Evolutionary conservation across 2,888 invertebrate species (phyloP), one percentile per base, ranked within the genome.

Genomic region (Polydrusus tereticollis): DNA sequence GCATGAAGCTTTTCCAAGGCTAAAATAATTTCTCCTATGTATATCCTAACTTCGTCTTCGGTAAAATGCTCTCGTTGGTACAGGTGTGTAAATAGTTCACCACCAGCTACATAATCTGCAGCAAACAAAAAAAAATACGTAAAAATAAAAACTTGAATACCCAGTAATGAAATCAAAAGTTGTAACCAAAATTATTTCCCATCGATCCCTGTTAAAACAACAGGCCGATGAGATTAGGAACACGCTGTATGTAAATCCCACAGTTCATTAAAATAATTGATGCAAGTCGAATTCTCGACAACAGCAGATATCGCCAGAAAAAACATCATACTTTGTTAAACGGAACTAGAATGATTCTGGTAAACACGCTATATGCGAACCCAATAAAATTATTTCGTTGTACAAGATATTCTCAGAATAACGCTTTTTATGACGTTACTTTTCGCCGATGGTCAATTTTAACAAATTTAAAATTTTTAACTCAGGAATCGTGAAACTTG

Each of bases 91-190:
- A 99, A 99, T 76, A 99, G 88, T 86, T 99, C 99, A 0, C 99
- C 99, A 63, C 98, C 98, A 80, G 94, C 95, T 67, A 98, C 97
- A 87, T 97, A 99, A 89, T 99, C 99, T 98, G 89, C 21, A 88
- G n/a, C n/a, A n/a, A n/a, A n/a, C n/a, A 87, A 75, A 81, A 81
- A 81, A 80, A 79, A 75, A 75, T 33, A 33, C 8, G 7, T 12
- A 38, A 38, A 38, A 38, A 14, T n/a, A 14, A 12, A 3, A 26
- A 26, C 26, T n/a, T n/a, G n/a, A n/a, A n/a, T n/a, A n/a, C n/a
- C n/a, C n/a, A n/a, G n/a, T n/a, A n/a, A n/a, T n/a, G n/a, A n/a
- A n/a, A n/a, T n/a, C n/a, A n/a, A n/a, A n/a, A n/a, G n/a, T n/a
- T n/a, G n/a, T n/a, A n/a, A n/a, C n/a, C n/a, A n/a, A n/a, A n/a